Evolutionary conservation across 2,797 vertebrate species (phyloP).

Genomic region (Antennarius maculatus): DNA sequence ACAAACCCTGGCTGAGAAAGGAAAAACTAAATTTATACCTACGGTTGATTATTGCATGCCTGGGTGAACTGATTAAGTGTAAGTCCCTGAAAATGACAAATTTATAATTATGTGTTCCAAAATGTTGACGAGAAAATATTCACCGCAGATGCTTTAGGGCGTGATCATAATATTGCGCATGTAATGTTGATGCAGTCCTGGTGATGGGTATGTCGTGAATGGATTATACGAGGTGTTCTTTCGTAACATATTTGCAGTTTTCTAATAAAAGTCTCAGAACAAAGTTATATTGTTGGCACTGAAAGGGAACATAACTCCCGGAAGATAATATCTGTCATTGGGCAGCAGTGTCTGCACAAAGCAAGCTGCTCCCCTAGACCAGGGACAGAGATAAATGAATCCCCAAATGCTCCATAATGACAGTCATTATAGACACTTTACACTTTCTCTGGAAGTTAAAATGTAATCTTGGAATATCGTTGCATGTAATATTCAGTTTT

Average conservation of each 20-base stretch:
- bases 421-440: slow-evolving; percentile 33
- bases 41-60: background rate
- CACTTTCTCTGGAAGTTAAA: slow-evolving; percentile 22
- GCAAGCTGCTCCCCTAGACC: slow-evolving; percentile 7
- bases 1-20: too few species aligned
- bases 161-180: background rate
- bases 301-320: slow-evolving; percentile 7
- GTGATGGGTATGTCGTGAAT: background rate
- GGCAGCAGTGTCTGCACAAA: slow-evolving; percentile 1
- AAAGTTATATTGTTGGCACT: background rate
- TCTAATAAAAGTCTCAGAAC: background rate
- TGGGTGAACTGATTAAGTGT: background rate
- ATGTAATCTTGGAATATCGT: slow-evolving; percentile 16
- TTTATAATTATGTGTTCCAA: too few species aligned
- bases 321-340: slow-evolving; percentile 30
- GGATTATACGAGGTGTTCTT: background rate
- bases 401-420: slow-evolving; percentile 34
- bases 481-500: slow-evolving; percentile 1
- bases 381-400: slow-evolving; percentile 25
- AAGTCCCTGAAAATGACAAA: background rate
- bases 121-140: too few species aligned
- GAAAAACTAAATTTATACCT: too few species aligned
- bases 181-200: background rate
- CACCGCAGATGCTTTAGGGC: background rate
- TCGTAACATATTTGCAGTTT: background rate